phyloP scores from a whole-genome alignment of 2,888 invertebrate species.

The Rotaria socialis region DNA sequence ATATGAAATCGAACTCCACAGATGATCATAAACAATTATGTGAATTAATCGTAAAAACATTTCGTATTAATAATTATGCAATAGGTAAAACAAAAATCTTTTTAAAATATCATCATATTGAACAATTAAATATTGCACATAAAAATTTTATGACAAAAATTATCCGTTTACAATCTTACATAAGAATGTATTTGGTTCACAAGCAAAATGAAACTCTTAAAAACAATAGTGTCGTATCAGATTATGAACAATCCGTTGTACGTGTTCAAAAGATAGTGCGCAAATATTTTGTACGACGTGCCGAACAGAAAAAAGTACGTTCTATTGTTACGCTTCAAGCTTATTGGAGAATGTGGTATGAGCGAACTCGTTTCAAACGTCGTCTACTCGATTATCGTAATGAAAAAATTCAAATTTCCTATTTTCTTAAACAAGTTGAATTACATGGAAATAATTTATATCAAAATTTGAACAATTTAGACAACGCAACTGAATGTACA shows the following conservation, averaged over 20 bases:
- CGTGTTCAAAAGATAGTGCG: background rate
- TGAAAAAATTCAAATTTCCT: background rate
- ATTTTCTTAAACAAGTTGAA: slow-evolving; percentile 26
- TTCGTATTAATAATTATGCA: background rate
- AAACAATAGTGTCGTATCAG: too few relatives aligned
- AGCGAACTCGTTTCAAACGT: background rate
- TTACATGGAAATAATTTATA: background rate
- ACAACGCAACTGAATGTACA: background rate
- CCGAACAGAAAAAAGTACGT: background rate
- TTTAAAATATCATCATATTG: slow-evolving; percentile 30
- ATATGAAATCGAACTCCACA: background rate
- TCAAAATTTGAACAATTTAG: background rate
- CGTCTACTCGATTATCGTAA: background rate
- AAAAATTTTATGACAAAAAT: background rate
- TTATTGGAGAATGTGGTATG: slow-evolving; percentile 30
- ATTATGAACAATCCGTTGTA: background rate
- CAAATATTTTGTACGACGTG: background rate
- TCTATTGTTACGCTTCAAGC: background rate
- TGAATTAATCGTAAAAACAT: slow-evolving; percentile 2
- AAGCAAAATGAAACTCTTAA: background rate
- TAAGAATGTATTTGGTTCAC: background rate
- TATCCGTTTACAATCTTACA: slow-evolving; percentile 8
- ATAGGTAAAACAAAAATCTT: slow-evolving; percentile 21
- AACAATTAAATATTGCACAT: background rate
- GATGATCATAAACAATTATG: background rate